Conservation (phyloP, 2,113 vertebrate species). For the Tragelaphus imberbis region DNA sequence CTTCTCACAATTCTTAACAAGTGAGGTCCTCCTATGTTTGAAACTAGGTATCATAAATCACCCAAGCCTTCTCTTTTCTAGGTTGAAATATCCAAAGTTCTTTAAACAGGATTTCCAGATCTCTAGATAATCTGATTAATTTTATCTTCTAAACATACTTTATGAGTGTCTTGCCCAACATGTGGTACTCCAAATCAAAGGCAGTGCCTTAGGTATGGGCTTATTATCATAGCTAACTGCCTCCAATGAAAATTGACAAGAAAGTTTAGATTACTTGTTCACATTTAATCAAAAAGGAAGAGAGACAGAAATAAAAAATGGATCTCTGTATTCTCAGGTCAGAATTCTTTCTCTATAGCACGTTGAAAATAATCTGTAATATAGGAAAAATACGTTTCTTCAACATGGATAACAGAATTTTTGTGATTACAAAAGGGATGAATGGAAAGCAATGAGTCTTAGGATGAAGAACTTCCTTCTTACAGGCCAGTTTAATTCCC, state of each 20-base stretch:
- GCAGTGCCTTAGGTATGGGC: neutral
- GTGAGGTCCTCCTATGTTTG: neutral
- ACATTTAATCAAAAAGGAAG: neutral
- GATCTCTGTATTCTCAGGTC: neutral
- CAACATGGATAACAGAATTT: neutral
- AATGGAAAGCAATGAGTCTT: neutral
- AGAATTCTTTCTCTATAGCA: neutral
- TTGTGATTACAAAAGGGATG: neutral
- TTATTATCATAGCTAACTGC: constrained; percentile 9
- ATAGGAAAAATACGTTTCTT: neutral
- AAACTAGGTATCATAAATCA: neutral
- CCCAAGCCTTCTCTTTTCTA: neutral
- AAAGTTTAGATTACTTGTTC: neutral
- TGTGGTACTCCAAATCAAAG: neutral
- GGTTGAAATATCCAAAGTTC: neutral
- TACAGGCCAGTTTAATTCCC: neutral
- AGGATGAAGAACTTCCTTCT: neutral
- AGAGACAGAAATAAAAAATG: neutral
- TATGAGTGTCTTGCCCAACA: neutral
- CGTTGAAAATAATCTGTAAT: neutral
- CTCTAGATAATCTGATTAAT: neutral
- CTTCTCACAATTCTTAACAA: neutral
- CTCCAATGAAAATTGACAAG: neutral
- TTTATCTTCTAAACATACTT: constrained; percentile 7
- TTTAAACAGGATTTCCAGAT: constrained; percentile 12